Conservation (phyloP, 2,113 vertebrate genomes). For the Gymnarchus niloticus region DNA sequence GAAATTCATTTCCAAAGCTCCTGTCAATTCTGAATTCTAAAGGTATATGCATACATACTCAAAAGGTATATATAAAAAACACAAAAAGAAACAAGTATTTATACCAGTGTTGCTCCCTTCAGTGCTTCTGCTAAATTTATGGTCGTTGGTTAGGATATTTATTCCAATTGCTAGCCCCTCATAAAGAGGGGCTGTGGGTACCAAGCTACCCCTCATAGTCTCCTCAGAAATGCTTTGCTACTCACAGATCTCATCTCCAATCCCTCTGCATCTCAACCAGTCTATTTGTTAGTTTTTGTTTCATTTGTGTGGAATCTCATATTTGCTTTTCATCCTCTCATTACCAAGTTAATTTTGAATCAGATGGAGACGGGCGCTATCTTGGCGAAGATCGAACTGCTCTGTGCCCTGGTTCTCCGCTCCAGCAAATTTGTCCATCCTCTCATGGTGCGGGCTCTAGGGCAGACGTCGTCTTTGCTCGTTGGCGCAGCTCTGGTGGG, state of each 20-base stretch:
- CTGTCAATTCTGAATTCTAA: neutral
- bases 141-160: neutral
- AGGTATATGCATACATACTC: neutral
- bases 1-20: slow-evolving; percentile 21
- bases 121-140: slow-evolving; percentile 18
- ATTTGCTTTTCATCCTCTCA: slow-evolving; percentile 17
- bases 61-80: neutral
- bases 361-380: neutral
- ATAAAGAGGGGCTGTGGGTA: neutral
- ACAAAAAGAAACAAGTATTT: neutral
- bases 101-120: neutral
- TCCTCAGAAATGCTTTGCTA: slow-evolving; percentile 2
- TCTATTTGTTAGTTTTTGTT: neutral
- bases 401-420: neutral
- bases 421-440: slow-evolving; percentile 7
- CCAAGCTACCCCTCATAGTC: neutral
- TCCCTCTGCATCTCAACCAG: neutral
- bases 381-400: neutral
- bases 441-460: too few species aligned
- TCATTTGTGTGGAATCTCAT: neutral
- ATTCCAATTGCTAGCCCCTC: neutral
- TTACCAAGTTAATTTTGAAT: slow-evolving; percentile 15
- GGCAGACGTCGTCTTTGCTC: neutral
- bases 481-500: neutral
- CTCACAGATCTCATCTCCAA: slow-evolving; percentile 10